Base-by-base conservation (phyloP, 2,888 invertebrate species). In the Sacculina carcini region DNA sequence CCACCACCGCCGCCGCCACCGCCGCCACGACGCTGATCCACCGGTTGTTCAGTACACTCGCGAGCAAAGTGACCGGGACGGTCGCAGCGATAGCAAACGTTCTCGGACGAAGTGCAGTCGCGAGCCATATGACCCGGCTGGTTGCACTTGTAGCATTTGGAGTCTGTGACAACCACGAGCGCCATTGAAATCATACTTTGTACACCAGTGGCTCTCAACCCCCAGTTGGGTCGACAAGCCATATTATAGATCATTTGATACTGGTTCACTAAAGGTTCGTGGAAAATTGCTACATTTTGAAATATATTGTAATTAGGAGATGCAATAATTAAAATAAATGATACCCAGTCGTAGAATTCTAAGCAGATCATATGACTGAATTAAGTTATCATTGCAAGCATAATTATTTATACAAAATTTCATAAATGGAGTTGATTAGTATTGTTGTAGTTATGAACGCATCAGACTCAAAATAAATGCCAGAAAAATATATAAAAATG, bases 131-230 rank as follows among this genome's bases (percentile, higher is more conserved):
- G 89, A 54, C 89, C 87, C 63, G 78, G 77, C 67, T 85, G 79
- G 71, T 87, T 87, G 71, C 89, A 90, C 72, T 89, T 89, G 75
- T 82, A 89, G 74, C 89, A 89, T 72, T 89, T 87, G n/a, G n/a
- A n/a, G n/a, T n/a, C n/a, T n/a, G n/a, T n/a, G n/a, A n/a, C n/a
- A n/a, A n/a, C n/a, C n/a, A n/a, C n/a, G n/a, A n/a, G n/a, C n/a
- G n/a, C n/a, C n/a, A n/a, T n/a, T n/a, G n/a, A n/a, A n/a, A n/a
- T n/a, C n/a, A n/a, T n/a, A n/a, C n/a, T n/a, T n/a, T n/a, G n/a
- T n/a, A n/a, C n/a, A n/a, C n/a, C n/a, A n/a, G n/a, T n/a, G n/a
- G n/a, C n/a, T n/a, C n/a, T n/a, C n/a, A n/a, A n/a, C n/a, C n/a
- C n/a, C n/a, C n/a, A n/a, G n/a, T n/a, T n/a, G n/a, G n/a, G n/a